Evolutionary conservation across 2,797 vertebrate species (phyloP), one percentile per base, ranked within the genome.

Genomic region (Danio jaintianensis): DNA sequence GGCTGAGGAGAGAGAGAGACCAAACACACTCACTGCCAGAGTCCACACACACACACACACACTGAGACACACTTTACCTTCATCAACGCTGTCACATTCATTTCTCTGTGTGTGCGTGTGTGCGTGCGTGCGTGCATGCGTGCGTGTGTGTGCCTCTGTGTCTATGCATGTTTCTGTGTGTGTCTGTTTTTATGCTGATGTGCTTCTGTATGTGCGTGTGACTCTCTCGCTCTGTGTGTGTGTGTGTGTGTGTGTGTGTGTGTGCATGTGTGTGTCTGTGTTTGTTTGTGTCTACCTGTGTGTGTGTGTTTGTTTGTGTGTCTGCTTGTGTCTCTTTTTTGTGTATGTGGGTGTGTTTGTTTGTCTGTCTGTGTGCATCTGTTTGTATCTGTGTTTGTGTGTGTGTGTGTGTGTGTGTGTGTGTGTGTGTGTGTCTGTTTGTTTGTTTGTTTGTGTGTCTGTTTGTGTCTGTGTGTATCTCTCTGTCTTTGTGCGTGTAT

Each of bases 1-100:
- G 93, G 93, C 93, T 91, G 77, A 71, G 87, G 80, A 75, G 61
- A 81, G 53, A 58, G 83, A 89, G 86, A 72, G 67, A n/a, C n/a
- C 73, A 83, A 84, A 85, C 59, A 85, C 43, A 62, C 66, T 7
- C 59, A 72, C 66, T 80, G 86, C 82, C 91, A 92, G 86, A 79
- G 38, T 79, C 84, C 72, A 78, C 80, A 62, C 22, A 70, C 62
- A 40, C 83, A 29, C 29, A 74, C 59, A 80, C 83, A 55, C 6
- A 66, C 52, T 15, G 61, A 82, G 75, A 82, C 79, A 78, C 74
- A 55, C 45, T 59, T 73, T 75, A 75, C 58, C 70, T 47, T 84
- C 68, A 84, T 84, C 66, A 79, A 78, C 81, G 79, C 55, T 45
- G 53, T 77, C 48, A 68, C 29, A 78, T 67, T 75, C 7, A 7